Evolutionary conservation across 2,888 invertebrate species (phyloP).

Genomic region (Hetaerina titia): DNA sequence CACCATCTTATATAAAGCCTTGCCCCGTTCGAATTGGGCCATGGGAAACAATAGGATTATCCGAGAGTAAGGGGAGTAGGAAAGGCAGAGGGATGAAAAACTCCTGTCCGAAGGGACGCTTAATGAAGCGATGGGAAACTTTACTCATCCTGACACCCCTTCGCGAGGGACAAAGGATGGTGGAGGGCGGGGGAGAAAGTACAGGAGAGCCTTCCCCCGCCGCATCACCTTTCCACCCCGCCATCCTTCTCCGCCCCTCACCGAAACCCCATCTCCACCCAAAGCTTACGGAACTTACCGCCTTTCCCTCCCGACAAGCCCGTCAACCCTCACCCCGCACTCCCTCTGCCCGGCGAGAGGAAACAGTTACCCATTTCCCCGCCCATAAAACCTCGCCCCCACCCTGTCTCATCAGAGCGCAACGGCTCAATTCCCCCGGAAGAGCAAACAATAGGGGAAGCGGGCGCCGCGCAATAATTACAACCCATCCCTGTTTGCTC

Average conservation of each 20-base stretch:
- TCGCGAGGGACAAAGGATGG: neutral
- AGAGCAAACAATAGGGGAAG: constrained; percentile 37
- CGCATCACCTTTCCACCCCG: neutral
- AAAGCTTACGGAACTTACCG: neutral
- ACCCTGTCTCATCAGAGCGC: neutral
- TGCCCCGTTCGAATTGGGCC: constrained; percentile 35
- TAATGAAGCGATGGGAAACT: constrained; percentile 11
- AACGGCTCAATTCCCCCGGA: constrained; percentile 50
- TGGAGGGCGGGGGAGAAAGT: too few species aligned
- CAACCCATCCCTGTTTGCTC: constrained; percentile 39
- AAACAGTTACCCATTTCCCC: constrained; percentile 59
- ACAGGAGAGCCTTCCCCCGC: too few species aligned
- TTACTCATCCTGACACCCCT: neutral
- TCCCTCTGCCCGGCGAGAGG: neutral
- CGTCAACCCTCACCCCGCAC: neutral
- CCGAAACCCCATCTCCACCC: neutral
- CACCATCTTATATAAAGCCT: neutral
- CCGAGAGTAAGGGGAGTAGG: neutral
- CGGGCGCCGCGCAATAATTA: constrained; percentile 36
- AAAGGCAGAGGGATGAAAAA: constrained; percentile 48
- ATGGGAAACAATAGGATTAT: constrained; percentile 52
- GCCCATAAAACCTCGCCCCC: neutral
- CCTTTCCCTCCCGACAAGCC: neutral
- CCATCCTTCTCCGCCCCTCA: neutral
- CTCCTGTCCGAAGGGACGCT: neutral